These are phyloP conservation scores for Caenorhabditis parvicauda DNA, from an alignment of 2,888 invertebrate species.

Conservation along the genomic window DNA sequence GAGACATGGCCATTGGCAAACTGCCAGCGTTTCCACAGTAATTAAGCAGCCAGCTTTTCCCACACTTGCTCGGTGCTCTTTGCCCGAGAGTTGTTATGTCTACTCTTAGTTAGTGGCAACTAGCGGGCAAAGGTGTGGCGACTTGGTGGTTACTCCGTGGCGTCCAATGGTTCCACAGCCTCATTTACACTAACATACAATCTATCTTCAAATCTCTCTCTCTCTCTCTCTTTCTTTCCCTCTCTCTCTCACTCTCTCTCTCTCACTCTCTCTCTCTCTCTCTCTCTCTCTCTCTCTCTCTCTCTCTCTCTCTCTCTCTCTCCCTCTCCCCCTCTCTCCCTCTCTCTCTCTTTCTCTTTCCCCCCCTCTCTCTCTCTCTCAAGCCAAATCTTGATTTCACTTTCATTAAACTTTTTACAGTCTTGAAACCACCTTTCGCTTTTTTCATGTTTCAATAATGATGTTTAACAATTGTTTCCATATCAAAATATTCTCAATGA, in stretches of 20 bases:
- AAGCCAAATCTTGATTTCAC: conserved; percentile 1
- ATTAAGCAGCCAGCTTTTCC: too few relatives aligned
- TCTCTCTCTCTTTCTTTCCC: conserved; percentile 1
- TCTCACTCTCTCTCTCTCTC: conserved; percentile 5
- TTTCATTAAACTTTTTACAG: neutral
- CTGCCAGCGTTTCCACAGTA: too few relatives aligned
- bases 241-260: neutral
- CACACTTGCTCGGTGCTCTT: too few relatives aligned
- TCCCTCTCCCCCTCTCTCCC: conserved; percentile 18
- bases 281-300: neutral
- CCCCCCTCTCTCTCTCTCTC: conserved; percentile 4
- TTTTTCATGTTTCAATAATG: too few relatives aligned
- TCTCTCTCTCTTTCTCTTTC: neutral
- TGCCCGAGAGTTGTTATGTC: too few relatives aligned
- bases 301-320: conserved; percentile 3
- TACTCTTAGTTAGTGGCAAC: too few relatives aligned
- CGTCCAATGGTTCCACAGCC: neutral
- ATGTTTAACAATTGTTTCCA: too few relatives aligned
- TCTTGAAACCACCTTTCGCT: neutral
- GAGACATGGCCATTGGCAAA: too few relatives aligned
- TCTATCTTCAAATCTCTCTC: conserved; percentile 9
- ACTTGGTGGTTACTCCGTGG: too few relatives aligned
- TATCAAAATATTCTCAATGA: too few relatives aligned
- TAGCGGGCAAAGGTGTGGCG: too few relatives aligned
- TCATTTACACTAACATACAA: neutral